Evolutionary conservation across 2,888 invertebrate species (phyloP).

Genomic region (Drosophila barbarae): DNA sequence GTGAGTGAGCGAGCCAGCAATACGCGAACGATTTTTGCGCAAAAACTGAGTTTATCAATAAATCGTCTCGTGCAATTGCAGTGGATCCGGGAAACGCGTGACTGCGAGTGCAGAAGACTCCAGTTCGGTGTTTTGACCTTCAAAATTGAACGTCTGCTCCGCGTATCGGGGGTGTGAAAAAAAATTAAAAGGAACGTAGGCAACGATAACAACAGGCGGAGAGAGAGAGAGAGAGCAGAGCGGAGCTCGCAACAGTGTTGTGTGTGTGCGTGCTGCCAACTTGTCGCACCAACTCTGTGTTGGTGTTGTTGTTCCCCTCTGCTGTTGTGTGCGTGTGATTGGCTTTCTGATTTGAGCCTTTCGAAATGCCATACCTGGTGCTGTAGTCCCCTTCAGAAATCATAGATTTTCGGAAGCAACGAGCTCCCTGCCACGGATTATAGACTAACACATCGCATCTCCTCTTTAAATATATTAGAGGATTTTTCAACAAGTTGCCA

Average conservation of each 20-base stretch:
- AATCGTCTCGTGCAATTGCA: slow-evolving; percentile 47
- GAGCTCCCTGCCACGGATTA: background rate
- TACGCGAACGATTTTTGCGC: slow-evolving; percentile 68
- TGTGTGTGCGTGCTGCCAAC: slow-evolving; percentile 67
- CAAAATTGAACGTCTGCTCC: slow-evolving; percentile 2
- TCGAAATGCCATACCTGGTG: slow-evolving; percentile 6
- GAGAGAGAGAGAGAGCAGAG: slow-evolving; percentile 37
- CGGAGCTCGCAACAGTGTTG: slow-evolving; percentile 41
- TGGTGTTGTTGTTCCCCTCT: slow-evolving; percentile 13
- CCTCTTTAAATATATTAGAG: slow-evolving; percentile 21
- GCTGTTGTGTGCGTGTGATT: slow-evolving; percentile 10
- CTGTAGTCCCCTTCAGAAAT: background rate
- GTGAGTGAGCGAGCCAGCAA: slow-evolving; percentile 68
- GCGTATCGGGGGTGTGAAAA: slow-evolving; percentile 26
- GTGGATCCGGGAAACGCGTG: slow-evolving; percentile 38
- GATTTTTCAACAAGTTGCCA: slow-evolving; percentile 69
- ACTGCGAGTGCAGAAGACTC: slow-evolving; percentile 15
- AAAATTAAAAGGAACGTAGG: slow-evolving; percentile 41
- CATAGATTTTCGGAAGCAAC: slow-evolving; percentile 1
- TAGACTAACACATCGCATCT: background rate
- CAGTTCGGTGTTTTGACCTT: background rate
- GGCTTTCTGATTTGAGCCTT: slow-evolving; percentile 17
- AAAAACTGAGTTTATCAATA: slow-evolving; percentile 68
- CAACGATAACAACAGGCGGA: slow-evolving; percentile 58
- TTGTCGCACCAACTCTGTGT: slow-evolving; percentile 33